Evolutionary conservation across 2,888 invertebrate genomes (phyloP).

Genomic region (Sphaerophoria rueppellii): DNA sequence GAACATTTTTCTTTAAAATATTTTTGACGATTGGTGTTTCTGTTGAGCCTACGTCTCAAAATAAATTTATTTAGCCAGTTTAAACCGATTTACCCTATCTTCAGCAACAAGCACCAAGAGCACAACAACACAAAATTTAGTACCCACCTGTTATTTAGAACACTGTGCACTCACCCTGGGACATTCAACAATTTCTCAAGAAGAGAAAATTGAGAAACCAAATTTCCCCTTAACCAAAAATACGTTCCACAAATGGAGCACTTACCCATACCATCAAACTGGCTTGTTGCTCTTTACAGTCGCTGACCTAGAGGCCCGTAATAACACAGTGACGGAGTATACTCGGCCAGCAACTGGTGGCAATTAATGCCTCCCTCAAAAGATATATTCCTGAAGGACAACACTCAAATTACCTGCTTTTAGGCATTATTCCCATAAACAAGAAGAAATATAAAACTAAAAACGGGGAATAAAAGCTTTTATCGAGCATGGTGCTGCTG

Average conservation of each 20-base stretch:
- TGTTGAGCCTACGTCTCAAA: no score
- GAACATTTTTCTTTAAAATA: no score
- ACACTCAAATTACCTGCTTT: slow-evolving; percentile 35
- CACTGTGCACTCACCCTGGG: neutral
- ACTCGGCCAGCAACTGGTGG: slow-evolving; percentile 65
- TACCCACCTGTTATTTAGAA: slow-evolving; percentile 24
- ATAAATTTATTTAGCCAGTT: no score
- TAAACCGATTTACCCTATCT: neutral
- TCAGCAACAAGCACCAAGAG: neutral
- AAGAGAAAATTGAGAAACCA: neutral
- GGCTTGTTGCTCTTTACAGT: slow-evolving; percentile 34
- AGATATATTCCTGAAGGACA: slow-evolving; percentile 37
- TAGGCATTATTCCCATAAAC: neutral
- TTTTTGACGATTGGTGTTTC: no score
- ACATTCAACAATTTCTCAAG: neutral
- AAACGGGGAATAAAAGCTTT: slow-evolving; percentile 24
- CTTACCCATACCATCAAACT: neutral
- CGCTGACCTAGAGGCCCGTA: slow-evolving; percentile 39
- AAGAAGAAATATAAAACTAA: neutral
- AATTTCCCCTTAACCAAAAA: neutral
- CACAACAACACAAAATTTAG: neutral
- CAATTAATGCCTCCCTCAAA: slow-evolving; percentile 26
- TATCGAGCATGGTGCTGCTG: neutral
- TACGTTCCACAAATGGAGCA: neutral
- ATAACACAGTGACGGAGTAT: neutral